phyloP scores from a whole-genome alignment of 1,140 invertebrate species.

The Drosophila arawakana region DNA sequence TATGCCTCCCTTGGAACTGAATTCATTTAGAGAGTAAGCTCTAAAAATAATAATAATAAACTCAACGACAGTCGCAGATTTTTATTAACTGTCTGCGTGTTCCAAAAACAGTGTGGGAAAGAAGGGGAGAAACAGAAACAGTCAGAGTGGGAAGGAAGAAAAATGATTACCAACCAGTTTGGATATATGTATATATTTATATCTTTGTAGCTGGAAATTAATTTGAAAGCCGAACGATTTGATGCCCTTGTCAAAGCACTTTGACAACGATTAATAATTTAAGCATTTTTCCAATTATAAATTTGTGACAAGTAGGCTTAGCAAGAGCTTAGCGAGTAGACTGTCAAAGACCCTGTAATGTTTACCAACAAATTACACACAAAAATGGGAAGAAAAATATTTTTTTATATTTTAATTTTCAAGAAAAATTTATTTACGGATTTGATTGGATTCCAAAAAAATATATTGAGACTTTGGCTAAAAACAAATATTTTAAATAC shows the following conservation, averaged over 20 bases:
- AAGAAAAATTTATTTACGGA: no score
- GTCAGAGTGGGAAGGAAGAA: not conserved
- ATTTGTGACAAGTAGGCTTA: no score
- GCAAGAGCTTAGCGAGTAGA: no score
- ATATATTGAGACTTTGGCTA: no score
- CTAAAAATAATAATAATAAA: constrained; percentile 51
- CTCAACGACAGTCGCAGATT: constrained; percentile 19
- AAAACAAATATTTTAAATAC: no score
- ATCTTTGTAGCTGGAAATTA: not conserved
- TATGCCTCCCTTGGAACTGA: constrained; percentile 42
- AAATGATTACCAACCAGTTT: not conserved
- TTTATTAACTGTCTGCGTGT: constrained; percentile 50
- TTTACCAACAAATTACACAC: no score
- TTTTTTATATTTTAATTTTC: no score
- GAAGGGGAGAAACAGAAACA: not conserved
- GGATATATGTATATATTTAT: constrained; percentile 5
- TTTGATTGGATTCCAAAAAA: no score
- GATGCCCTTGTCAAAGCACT: not conserved
- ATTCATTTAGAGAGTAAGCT: constrained; percentile 51
- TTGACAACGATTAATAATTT: constrained; percentile 5
- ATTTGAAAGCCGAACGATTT: not conserved
- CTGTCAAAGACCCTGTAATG: no score
- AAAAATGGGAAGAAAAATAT: no score
- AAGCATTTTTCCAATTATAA: not conserved
- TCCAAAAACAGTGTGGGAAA: not conserved